These are phyloP conservation scores for Marmota monax DNA, from an alignment of 2,113 vertebrate species.

Conservation along the genomic window DNA sequence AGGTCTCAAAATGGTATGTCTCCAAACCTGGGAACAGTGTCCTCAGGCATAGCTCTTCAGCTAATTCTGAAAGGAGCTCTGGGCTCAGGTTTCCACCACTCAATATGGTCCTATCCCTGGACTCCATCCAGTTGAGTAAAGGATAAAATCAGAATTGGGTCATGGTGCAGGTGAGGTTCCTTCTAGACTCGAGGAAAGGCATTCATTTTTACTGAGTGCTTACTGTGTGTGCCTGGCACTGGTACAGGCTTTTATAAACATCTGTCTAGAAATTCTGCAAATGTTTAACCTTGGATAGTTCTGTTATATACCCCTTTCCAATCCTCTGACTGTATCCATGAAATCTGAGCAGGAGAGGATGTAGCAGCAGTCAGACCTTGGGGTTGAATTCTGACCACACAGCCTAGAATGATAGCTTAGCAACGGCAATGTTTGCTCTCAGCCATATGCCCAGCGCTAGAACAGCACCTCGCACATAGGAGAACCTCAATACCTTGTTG, in stretches of 20 bases:
- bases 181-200: background rate
- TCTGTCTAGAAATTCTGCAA: background rate
- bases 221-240: too few relatives aligned
- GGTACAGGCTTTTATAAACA: background rate
- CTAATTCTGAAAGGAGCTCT: background rate
- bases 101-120: background rate
- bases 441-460: background rate
- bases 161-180: background rate
- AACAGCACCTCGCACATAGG: background rate
- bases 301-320: background rate
- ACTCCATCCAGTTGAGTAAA: background rate
- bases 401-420: background rate
- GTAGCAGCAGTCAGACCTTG: background rate
- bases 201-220: background rate
- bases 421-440: background rate
- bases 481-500: background rate
- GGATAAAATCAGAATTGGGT: background rate
- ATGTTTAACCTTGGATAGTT: background rate
- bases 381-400: background rate
- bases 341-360: background rate
- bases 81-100: background rate
- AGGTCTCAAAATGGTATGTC: constrained; percentile 7
- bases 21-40: background rate
- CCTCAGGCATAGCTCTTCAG: background rate
- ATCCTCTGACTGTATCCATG: background rate